Percentiles rank a stretch among this genome's conserved stretches.
These are phyloP conservation scores for Graphium colonna DNA, from an alignment of 2,888 invertebrate species.

Conservation along the genomic window DNA sequence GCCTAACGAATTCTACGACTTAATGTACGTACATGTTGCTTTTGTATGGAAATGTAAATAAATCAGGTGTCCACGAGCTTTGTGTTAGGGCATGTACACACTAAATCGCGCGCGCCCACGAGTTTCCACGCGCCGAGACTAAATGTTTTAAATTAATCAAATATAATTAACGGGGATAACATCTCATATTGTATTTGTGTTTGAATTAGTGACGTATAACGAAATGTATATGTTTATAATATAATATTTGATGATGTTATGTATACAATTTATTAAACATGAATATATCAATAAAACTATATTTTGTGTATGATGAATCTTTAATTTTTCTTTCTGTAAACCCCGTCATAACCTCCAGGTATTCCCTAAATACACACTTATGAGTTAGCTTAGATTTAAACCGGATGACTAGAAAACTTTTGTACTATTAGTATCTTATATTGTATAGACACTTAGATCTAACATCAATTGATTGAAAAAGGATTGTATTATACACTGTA, in stretches of 20 bases:
- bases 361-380: constrained; percentile 2
- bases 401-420: constrained; percentile 56
- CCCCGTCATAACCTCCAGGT: constrained; percentile 7
- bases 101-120: constrained; percentile 50
- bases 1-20: constrained; percentile 71
- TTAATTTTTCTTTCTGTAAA: constrained; percentile 55
- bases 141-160: constrained; percentile 64
- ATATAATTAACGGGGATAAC: constrained; percentile 71
- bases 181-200: constrained; percentile 80
- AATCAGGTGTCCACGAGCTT: constrained; percentile 61
- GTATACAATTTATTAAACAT: constrained; percentile 81
- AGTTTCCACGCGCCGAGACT: constrained; percentile 62
- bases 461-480: too few relatives aligned
- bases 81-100: constrained; percentile 54
- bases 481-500: neutral
- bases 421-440: constrained; percentile 58
- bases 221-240: constrained; percentile 80
- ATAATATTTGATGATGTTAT: constrained; percentile 80
- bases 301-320: constrained; percentile 77
- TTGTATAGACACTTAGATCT: neutral
- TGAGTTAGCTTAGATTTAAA: constrained; percentile 9
- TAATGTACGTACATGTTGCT: constrained; percentile 72
- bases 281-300: constrained; percentile 81
- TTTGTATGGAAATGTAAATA: constrained; percentile 71
- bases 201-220: constrained; percentile 77